A percentile compares a stretch with the other conserved stretches of the same genome.
These are phyloP conservation scores for Drosophila auraria DNA, from an alignment of 1,140 invertebrate genomes.

Conservation along the genomic window DNA sequence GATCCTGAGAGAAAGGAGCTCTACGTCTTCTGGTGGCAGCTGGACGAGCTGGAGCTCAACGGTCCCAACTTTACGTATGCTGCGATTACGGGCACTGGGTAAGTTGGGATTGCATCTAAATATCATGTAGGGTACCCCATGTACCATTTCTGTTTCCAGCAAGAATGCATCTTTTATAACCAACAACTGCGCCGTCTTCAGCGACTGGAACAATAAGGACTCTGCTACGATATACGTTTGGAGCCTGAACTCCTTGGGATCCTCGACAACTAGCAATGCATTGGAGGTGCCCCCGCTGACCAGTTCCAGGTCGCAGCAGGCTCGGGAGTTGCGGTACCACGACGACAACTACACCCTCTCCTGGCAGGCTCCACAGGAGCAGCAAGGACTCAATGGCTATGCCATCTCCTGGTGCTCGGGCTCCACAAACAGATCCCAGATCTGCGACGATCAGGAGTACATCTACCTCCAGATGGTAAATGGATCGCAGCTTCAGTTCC, in stretches of 20 bases:
- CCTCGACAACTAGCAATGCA: not conserved
- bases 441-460: conserved; percentile 2
- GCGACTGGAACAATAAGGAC: not conserved
- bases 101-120: too few species aligned
- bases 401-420: conserved; percentile 9
- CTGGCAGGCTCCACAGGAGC: conserved; percentile 2
- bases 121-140: not conserved
- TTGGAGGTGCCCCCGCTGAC: not conserved
- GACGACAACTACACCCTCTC: conserved; percentile 3
- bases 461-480: not conserved
- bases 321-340: not conserved
- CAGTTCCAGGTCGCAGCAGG: not conserved
- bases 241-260: conserved; percentile 8
- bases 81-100: not conserved
- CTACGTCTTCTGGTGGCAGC: conserved; percentile 6
- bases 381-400: not conserved
- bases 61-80: conserved; percentile 12
- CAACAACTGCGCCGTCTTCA: not conserved
- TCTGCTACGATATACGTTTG: not conserved
- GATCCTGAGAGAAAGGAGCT: conserved; percentile 1
- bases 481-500: not conserved
- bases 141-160: not conserved
- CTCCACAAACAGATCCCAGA: not conserved
- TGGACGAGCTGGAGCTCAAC: conserved; percentile 9
- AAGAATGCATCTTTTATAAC: not conserved